Percentiles rank a stretch among this genome's conserved stretches.
phyloP scores from a whole-genome alignment of 2,113 vertebrate species.

The Camarhynchus parvulus region DNA sequence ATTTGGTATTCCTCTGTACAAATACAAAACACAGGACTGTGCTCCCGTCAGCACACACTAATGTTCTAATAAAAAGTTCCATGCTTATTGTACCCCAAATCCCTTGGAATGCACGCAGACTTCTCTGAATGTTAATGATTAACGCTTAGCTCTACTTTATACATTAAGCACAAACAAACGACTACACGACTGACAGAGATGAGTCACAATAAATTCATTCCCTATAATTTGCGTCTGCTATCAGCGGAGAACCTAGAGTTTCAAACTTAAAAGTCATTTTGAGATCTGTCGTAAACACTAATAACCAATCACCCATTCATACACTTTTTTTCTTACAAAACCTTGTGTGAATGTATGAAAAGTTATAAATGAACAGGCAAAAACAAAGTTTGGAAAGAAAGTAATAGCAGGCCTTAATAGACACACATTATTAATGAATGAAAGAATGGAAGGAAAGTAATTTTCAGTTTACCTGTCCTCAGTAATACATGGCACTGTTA shows the following conservation, averaged over 20 bases:
- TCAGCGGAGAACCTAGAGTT: neutral
- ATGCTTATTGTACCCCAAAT: neutral
- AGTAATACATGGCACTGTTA: neutral
- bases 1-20: neutral
- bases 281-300: neutral
- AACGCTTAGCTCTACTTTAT: neutral
- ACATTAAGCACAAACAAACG: slow-evolving; percentile 4
- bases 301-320: neutral
- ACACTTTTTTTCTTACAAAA: neutral
- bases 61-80: neutral
- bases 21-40: neutral
- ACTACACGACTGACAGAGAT: slow-evolving; percentile 15
- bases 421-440: neutral
- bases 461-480: slow-evolving; percentile 58
- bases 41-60: neutral
- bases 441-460: neutral
- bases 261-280: slow-evolving; percentile 30
- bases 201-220: neutral
- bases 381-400: neutral
- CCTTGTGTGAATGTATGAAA: neutral
- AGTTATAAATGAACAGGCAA: neutral
- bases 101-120: rapidly evolving
- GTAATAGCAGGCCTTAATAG: neutral
- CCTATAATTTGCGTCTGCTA: slow-evolving; percentile 15
- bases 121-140: neutral